Evolutionary conservation across 1,140 invertebrate genomes (phyloP), one percentile per base, ranked within the genome.

Genomic region (Cyclina sinensis): DNA sequence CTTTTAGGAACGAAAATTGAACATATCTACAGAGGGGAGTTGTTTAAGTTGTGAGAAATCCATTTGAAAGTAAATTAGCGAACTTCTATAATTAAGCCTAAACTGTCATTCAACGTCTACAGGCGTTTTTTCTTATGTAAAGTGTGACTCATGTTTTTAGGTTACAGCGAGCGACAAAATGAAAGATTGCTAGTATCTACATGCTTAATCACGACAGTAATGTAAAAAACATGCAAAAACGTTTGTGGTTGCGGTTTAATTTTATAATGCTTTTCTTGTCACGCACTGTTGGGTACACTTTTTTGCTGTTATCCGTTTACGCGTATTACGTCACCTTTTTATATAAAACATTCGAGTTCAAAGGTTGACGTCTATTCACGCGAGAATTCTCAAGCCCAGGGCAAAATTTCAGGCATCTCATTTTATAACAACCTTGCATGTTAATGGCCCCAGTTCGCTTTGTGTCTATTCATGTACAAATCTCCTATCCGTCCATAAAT

Each of bases 381-480:
- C 70, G 70, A 74, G 39, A 27, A 14, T 43, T 74, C 39, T 74
- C 39, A 74, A 18, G 37, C 70, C 39, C 21, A 39, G 39, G 70
- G 37, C n/a, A 27, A 74, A 9, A 27, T 43, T 46, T 74, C 70
- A 21, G 39, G n/a, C 39, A 74, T 74, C 39, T 43, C 48, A 62
- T 62, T 62, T 62, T 62, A 62, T 62, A 62, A 62, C 57, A 24
- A 62, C 39, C 70, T 74, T 74, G 70, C 37, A 74, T 74, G 70
- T 74, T 74, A 74, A 74, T 74, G 35, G 70, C 39, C 37, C 24
- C 37, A 39, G 70, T 18, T 74, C 70, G 39, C 37, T 74, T 74
- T 74, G 70, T 74, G 70, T 46, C 70, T 46, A 59, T 43, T 80
- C 57, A 39, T 59, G 51, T 62, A 80, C n/a, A 57, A 80, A 59